Evolutionary conservation across 2,113 vertebrate genomes (phyloP).

Genomic region (Eurypyga helias): DNA sequence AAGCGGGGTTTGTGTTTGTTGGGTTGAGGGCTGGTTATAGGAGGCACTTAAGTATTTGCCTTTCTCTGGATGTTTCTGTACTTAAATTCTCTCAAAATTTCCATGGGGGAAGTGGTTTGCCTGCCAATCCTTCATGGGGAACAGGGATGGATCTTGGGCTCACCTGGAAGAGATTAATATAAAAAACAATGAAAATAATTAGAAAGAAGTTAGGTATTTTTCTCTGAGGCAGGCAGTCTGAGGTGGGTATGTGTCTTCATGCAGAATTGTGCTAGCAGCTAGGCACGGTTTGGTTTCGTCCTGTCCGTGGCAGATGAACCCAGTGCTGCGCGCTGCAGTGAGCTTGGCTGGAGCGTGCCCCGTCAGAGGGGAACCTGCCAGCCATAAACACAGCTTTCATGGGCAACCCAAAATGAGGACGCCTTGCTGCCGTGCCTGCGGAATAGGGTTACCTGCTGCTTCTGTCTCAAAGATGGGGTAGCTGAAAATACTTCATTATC

Average conservation of each 20-base stretch:
- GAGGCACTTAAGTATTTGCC: neutral
- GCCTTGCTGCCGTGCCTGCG: neutral
- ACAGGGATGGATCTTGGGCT: neutral
- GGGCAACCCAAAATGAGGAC: neutral
- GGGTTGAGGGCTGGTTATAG: neutral
- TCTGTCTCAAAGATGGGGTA: neutral
- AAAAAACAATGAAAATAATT: neutral
- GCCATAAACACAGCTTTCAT: neutral
- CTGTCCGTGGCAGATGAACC: neutral
- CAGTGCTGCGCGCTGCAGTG: neutral
- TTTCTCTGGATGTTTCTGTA: neutral
- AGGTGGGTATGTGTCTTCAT: neutral
- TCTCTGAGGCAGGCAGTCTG: neutral
- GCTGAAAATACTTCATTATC: neutral
- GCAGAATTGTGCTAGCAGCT: neutral
- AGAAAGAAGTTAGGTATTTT: rapidly evolving
- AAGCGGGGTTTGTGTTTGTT: neutral
- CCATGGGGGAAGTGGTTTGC: neutral
- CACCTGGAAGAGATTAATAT: neutral
- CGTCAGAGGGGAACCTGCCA: neutral
- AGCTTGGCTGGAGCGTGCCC: neutral
- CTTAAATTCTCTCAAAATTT: neutral
- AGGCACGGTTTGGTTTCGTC: rapidly evolving
- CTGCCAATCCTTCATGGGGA: neutral
- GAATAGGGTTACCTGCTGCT: neutral